These are phyloP conservation scores for Gnathonemus echidnorhynchus DNA, from an alignment of 2,113 vertebrate genomes.

Conservation along the genomic window DNA sequence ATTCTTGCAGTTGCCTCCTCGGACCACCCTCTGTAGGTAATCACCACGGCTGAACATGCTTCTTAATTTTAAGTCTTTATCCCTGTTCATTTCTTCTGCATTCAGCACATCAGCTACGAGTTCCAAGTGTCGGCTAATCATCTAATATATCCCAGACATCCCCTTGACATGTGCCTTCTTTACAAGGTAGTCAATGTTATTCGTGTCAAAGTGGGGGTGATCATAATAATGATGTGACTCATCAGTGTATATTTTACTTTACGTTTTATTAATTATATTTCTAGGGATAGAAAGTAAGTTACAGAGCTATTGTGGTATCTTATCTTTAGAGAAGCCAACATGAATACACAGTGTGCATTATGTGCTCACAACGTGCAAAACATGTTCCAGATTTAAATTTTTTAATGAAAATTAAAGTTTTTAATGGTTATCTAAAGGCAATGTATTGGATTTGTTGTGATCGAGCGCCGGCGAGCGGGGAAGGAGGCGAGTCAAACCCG, in stretches of 20 bases:
- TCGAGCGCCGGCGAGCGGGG: too few species aligned
- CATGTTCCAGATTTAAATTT: neutral
- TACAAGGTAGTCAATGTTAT: neutral
- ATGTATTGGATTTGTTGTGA: too few species aligned
- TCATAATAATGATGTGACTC: neutral
- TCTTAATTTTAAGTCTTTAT: neutral
- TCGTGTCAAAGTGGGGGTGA: neutral
- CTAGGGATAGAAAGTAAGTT: neutral
- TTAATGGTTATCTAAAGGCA: too few species aligned
- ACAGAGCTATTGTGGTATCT: neutral
- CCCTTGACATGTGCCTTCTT: neutral
- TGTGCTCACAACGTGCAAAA: too few species aligned
- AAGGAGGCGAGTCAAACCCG: too few species aligned
- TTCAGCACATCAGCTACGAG: neutral
- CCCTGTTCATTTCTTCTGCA: neutral
- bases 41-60: neutral
- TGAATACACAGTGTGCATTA: too few species aligned
- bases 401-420: too few species aligned
- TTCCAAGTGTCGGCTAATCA: neutral
- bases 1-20: neutral
- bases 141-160: neutral
- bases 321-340: too few species aligned
- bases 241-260: neutral
- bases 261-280: neutral
- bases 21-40: neutral